phyloP scores from a whole-genome alignment of 2,888 invertebrate genomes.

The Drosophila suboccidentalis region DNA sequence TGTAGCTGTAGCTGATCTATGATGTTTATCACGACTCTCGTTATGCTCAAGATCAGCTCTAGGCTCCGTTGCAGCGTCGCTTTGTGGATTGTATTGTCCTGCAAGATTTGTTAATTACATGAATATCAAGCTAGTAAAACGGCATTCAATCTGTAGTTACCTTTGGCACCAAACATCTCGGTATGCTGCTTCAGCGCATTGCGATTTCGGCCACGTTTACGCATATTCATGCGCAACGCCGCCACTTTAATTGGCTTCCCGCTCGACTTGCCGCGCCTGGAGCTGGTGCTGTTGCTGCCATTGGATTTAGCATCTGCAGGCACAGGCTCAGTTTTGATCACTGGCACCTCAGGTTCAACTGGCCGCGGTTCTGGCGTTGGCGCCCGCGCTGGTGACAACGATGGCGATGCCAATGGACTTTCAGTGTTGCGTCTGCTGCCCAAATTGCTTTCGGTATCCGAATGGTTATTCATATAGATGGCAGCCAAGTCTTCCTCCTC shows the following conservation, averaged over 20 bases:
- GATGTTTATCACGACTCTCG: slow-evolving; percentile 35
- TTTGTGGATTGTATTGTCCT: slow-evolving; percentile 61
- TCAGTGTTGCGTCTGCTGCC: slow-evolving; percentile 48
- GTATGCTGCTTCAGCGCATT: slow-evolving; percentile 67
- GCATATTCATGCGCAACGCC: slow-evolving; percentile 68
- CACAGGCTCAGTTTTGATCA: slow-evolving; percentile 18
- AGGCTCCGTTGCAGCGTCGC: slow-evolving; percentile 12
- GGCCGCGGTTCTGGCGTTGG: slow-evolving; percentile 11
- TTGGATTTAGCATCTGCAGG: slow-evolving; percentile 27
- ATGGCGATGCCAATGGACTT: slow-evolving; percentile 30
- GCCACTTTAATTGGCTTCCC: slow-evolving; percentile 57
- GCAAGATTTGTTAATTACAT: not conserved
- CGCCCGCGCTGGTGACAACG: slow-evolving; percentile 28
- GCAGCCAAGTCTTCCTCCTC: slow-evolving; percentile 39
- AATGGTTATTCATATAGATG: slow-evolving; percentile 54
- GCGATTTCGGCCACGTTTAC: slow-evolving; percentile 63
- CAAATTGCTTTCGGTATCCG: slow-evolving; percentile 82
- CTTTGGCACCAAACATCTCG: slow-evolving; percentile 79
- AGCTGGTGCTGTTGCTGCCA: slow-evolving; percentile 27
- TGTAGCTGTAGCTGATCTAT: slow-evolving; percentile 16
- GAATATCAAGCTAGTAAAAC: not conserved
- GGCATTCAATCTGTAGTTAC: slow-evolving; percentile 15
- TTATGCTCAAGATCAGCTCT: slow-evolving; percentile 18
- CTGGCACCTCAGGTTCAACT: slow-evolving; percentile 21
- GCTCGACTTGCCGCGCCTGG: slow-evolving; percentile 31